phyloP scores from a whole-genome alignment of 2,797 vertebrate genomes.

The Sebastes matsubarae region DNA sequence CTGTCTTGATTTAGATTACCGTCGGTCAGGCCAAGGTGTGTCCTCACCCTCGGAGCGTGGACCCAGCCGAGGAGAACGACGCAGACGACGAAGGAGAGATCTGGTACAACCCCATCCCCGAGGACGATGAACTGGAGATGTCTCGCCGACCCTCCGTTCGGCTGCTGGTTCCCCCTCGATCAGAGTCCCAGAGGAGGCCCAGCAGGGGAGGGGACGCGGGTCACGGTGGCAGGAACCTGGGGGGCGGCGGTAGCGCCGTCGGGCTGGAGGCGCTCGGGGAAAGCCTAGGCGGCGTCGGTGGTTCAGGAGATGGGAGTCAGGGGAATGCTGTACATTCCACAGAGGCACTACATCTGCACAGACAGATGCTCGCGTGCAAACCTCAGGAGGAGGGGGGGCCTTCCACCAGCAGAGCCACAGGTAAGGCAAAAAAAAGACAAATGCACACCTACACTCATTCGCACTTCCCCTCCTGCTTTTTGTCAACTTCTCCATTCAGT shows the following conservation, averaged over 20 bases:
- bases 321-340: constrained; percentile 72
- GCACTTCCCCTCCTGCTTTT: neutral
- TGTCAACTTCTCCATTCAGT: neutral
- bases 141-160: constrained; percentile 35
- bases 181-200: constrained; percentile 51
- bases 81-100: constrained; percentile 97
- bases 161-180: constrained; percentile 41
- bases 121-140: constrained; percentile 86
- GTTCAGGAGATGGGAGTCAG: constrained; percentile 67
- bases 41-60: constrained; percentile 54
- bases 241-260: neutral
- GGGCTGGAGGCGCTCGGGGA: constrained; percentile 55
- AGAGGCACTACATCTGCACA: constrained; percentile 80
- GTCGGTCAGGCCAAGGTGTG: constrained; percentile 34
- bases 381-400: constrained; percentile 81
- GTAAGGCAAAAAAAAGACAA: constrained; percentile 71
- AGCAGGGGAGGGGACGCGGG: constrained; percentile 53
- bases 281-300: neutral
- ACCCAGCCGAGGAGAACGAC: constrained; percentile 90
- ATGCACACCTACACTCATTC: neutral
- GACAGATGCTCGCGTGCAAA: constrained; percentile 81
- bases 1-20: constrained; percentile 31
- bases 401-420: constrained; percentile 79
- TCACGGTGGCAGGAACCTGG: constrained; percentile 7
- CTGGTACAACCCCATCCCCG: constrained; percentile 99